phyloP scores from a whole-genome alignment of 1,140 invertebrate genomes.

The Bombus terrestris region DNA sequence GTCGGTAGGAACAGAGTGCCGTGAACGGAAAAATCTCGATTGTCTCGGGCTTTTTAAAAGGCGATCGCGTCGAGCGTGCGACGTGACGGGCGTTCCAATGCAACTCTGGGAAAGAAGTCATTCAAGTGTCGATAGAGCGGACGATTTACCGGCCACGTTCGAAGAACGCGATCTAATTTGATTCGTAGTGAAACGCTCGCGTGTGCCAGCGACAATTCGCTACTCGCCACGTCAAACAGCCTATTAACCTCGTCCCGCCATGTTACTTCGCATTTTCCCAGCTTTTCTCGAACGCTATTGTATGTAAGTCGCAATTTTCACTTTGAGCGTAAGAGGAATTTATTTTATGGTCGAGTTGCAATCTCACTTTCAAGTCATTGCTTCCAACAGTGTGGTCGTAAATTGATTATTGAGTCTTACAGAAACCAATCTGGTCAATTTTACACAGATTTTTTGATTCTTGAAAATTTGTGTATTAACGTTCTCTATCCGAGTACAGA shows the following conservation, averaged over 20 bases:
- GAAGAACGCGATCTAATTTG: constrained; percentile 36
- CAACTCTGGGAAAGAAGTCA: constrained; percentile 3
- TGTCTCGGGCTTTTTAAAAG: constrained; percentile 26
- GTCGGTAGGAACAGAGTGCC: neutral
- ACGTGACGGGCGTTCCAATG: constrained; percentile 29
- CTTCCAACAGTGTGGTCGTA: no score
- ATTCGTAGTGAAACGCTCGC: constrained; percentile 23
- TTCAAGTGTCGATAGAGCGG: constrained; percentile 31
- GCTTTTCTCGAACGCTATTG: neutral
- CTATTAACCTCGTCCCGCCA: neutral
- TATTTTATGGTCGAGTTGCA: neutral
- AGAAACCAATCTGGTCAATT: no score
- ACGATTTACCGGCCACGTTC: constrained; percentile 33
- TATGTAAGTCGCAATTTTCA: neutral
- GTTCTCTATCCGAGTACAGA: no score
- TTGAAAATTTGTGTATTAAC: no score
- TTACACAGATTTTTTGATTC: no score
- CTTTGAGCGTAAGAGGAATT: no score
- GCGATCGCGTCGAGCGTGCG: constrained; percentile 9
- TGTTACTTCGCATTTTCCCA: no score
- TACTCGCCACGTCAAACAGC: neutral
- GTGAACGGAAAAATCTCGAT: constrained; percentile 21
- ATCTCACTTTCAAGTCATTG: neutral
- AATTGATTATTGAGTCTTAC: no score
- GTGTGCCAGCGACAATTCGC: neutral